Evolutionary conservation across 2,113 vertebrate species (phyloP).

Genomic region (Upupa epops): DNA sequence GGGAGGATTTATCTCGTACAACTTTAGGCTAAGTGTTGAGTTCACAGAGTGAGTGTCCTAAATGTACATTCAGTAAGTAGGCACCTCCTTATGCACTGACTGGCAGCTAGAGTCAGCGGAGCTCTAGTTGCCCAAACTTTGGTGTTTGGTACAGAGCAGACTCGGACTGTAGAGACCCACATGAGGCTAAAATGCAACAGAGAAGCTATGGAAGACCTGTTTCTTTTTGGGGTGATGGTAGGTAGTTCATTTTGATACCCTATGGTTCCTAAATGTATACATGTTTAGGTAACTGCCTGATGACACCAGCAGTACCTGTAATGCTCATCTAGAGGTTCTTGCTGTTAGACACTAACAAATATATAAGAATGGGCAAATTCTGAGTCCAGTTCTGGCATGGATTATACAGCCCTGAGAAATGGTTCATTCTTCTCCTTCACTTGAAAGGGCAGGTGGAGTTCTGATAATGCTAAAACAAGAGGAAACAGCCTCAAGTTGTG

Average conservation of each 20-base stretch:
- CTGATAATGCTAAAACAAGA: no score
- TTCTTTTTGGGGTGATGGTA: neutral
- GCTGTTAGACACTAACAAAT: rapidly evolving
- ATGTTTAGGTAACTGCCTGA: neutral
- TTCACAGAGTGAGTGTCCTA: neutral
- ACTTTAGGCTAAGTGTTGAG: neutral
- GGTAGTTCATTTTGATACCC: neutral
- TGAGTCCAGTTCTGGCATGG: no score
- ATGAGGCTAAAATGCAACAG: neutral
- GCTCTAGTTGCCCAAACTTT: neutral
- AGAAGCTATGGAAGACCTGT: neutral
- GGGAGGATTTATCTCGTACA: neutral
- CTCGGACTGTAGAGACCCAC: neutral
- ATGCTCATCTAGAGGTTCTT: neutral
- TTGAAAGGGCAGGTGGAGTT: neutral
- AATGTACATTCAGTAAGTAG: neutral
- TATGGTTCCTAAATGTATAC: neutral
- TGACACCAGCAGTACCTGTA: neutral
- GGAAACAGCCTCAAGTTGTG: no score
- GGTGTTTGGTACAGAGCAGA: neutral
- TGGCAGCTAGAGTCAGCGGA: neutral
- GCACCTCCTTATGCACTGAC: neutral
- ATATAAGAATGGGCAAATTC: rapidly evolving
- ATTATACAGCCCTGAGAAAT: neutral
- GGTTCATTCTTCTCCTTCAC: neutral